A percentile compares a stretch with the other conserved stretches of the same genome.
Conservation (phyloP, 2,797 vertebrate genomes). For the Lerista edwardsae region DNA sequence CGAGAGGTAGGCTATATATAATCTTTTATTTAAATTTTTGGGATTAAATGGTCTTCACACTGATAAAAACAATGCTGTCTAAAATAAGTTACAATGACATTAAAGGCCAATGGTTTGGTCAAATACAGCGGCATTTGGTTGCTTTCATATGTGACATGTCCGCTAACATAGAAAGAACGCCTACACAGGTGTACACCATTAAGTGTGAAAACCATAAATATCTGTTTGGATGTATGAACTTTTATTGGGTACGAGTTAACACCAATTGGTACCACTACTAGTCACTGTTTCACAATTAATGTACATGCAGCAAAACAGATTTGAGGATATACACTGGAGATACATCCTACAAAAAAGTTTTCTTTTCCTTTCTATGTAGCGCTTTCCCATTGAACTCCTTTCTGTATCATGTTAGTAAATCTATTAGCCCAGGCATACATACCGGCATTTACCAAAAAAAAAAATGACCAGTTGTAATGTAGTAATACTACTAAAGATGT, state of each 20-base stretch:
- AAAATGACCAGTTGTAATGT: neutral
- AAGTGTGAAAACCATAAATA: neutral
- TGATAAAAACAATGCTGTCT: neutral
- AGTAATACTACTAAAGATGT: neutral
- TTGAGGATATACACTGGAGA: neutral
- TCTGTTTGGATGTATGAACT: neutral
- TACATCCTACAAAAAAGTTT: neutral
- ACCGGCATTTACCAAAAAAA: neutral
- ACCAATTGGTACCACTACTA: neutral
- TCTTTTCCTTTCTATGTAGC: accelerated
- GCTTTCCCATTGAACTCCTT: neutral
- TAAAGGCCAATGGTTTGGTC: neutral
- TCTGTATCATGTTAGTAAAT: neutral
- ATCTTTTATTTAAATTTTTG: conserved; percentile 37
- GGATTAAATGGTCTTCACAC: neutral
- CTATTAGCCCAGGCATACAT: accelerated
- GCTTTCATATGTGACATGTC: neutral
- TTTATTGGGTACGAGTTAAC: neutral
- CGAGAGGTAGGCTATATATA: neutral
- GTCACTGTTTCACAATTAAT: neutral
- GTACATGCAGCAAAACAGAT: neutral
- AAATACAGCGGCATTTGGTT: neutral
- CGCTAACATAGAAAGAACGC: neutral
- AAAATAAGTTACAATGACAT: neutral
- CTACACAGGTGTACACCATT: neutral